A percentile compares a stretch with the other conserved stretches of the same genome.
Conservation (phyloP, 2,888 invertebrate genomes). For the Lochmaea crataegi region DNA sequence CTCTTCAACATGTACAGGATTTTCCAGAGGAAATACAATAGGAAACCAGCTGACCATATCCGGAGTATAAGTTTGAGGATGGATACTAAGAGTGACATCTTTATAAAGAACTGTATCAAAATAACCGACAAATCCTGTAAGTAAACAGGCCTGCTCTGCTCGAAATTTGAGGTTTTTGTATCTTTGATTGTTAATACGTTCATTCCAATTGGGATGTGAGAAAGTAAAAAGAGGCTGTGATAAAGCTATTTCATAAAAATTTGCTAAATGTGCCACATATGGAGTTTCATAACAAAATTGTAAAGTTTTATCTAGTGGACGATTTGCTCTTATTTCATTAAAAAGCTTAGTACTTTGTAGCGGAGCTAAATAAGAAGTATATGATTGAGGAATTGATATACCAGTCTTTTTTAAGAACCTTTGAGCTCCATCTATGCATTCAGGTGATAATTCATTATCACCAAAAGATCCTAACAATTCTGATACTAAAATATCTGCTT, state of each 20-base stretch:
- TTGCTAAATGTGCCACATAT: constrained; percentile 93
- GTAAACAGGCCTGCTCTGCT: constrained; percentile 78
- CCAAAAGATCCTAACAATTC: constrained; percentile 91
- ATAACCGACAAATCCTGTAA: constrained; percentile 97
- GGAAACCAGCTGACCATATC: constrained; percentile 99
- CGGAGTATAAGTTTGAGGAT: constrained; percentile 87
- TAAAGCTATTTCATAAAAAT: constrained; percentile 81
- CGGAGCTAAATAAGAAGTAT: constrained; percentile 92
- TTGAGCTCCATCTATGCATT: constrained; percentile 95
- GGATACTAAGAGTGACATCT: constrained; percentile 87
- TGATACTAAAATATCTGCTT: constrained; percentile 95
- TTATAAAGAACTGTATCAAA: constrained; percentile 91
- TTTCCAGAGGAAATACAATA: constrained; percentile 86
- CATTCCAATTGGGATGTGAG: constrained; percentile 86
- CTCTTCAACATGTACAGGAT: constrained; percentile 77
- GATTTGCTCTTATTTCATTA: constrained; percentile 75
- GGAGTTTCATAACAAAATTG: constrained; percentile 79
- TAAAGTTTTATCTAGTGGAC: constrained; percentile 68
- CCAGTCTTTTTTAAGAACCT: constrained; percentile 88
- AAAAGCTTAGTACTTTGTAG: constrained; percentile 91
- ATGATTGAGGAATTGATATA: constrained; percentile 89
- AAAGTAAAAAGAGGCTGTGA: constrained; percentile 86
- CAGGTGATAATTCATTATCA: constrained; percentile 98
- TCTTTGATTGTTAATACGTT: constrained; percentile 77
- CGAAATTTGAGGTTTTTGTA: constrained; percentile 76